These are phyloP conservation scores for Drosophila conformis DNA, from an alignment of 2,888 invertebrate species.

Conservation along the genomic window DNA sequence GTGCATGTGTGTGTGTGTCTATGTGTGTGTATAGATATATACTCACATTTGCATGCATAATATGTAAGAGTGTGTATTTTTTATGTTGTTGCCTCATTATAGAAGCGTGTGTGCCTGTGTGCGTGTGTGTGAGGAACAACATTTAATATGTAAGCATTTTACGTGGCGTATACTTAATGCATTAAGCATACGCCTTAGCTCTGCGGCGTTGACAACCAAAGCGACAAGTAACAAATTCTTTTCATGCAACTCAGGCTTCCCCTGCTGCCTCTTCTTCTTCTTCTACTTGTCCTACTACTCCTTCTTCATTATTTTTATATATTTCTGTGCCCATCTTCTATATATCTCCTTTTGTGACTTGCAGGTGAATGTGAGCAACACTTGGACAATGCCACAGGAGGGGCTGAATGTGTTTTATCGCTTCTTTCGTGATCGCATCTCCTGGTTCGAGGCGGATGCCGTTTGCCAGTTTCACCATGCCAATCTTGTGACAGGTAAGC, in stretches of 20 bases:
- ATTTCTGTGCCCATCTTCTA: conserved; percentile 1
- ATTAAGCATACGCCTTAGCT: conserved; percentile 66
- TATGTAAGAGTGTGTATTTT: conserved; percentile 51
- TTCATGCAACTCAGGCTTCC: conserved; percentile 19
- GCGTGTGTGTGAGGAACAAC: conserved; percentile 28
- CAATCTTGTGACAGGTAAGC: conserved; percentile 91
- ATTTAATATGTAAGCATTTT: conserved; percentile 79
- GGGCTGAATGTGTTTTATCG: conserved; percentile 93
- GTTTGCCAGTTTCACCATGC: conserved; percentile 94
- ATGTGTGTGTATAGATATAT: neutral
- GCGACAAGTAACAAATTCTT: conserved; percentile 24
- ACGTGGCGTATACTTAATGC: conserved; percentile 77
- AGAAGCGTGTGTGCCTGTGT: conserved; percentile 14
- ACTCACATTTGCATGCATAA: conserved; percentile 51
- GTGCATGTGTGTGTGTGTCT: neutral
- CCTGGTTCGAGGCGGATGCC: conserved; percentile 93
- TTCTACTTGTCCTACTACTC: neutral
- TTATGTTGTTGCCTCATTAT: conserved; percentile 53
- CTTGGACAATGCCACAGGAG: conserved; percentile 92
- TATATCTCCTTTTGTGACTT: conserved; percentile 67
- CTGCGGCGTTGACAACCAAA: conserved; percentile 34
- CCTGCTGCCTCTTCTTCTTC: neutral
- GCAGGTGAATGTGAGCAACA: conserved; percentile 93
- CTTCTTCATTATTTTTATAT: neutral
- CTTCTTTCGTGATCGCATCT: conserved; percentile 93